These are phyloP conservation scores for Paragorgia papillata DNA, from an alignment of 92 coral and sea anemone species.

Conservation along the genomic window DNA sequence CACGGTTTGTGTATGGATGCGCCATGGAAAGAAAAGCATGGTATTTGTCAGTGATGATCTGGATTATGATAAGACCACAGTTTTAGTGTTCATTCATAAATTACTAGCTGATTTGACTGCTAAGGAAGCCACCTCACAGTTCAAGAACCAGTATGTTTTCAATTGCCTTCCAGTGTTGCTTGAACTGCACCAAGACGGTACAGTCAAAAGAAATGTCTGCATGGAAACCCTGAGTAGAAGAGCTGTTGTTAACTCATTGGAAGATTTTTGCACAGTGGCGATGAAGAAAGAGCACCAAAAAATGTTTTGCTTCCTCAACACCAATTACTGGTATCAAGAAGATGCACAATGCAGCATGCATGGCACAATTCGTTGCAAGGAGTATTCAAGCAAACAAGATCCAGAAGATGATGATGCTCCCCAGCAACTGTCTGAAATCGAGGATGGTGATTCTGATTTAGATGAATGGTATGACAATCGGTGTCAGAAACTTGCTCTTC, in stretches of 20 bases:
- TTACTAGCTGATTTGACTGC: slow-evolving; percentile 33
- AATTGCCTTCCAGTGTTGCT: slow-evolving; percentile 46
- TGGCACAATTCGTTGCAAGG: slow-evolving; percentile 50
- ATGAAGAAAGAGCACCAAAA: slow-evolving; percentile 36
- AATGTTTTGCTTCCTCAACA: slow-evolving; percentile 51
- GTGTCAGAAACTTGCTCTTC: slow-evolving; percentile 43
- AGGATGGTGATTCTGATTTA: slow-evolving; percentile 48
- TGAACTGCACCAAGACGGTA: slow-evolving; percentile 47
- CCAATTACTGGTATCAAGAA: slow-evolving; percentile 56
- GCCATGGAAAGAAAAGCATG: slow-evolving; percentile 54
- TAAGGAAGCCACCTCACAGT: slow-evolving; percentile 37
- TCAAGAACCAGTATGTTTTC: slow-evolving; percentile 62
- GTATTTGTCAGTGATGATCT: slow-evolving; percentile 65
- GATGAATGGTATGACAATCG: slow-evolving; percentile 53
- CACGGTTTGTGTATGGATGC: slow-evolving; percentile 60
- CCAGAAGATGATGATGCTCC: slow-evolving; percentile 24
- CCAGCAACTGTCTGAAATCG: slow-evolving; percentile 19
- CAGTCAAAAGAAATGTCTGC: slow-evolving; percentile 58
- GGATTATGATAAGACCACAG: slow-evolving; percentile 62
- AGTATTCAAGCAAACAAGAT: slow-evolving; percentile 38
- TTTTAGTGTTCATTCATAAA: slow-evolving; percentile 55
- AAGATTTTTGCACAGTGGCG: slow-evolving; percentile 46
- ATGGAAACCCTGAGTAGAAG: slow-evolving; percentile 56
- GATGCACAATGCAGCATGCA: slow-evolving; percentile 41
- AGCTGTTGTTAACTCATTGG: slow-evolving; percentile 52